These are phyloP conservation scores for Dipus sagitta DNA, from an alignment of 2,797 vertebrate species.

Conservation along the genomic window DNA sequence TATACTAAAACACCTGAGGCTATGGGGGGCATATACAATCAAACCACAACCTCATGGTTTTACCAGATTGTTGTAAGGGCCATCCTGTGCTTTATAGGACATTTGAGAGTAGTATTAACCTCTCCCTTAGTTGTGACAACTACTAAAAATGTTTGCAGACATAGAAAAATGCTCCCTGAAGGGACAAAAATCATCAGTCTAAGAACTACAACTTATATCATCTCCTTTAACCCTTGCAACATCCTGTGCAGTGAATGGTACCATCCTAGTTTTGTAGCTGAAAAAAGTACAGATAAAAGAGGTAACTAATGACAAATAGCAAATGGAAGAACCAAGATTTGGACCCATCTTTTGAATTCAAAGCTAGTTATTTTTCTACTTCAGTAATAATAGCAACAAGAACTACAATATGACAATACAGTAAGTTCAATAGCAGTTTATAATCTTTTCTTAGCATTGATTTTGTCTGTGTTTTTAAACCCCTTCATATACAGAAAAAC, in stretches of 20 bases:
- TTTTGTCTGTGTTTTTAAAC: neutral
- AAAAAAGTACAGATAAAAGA: constrained; percentile 42
- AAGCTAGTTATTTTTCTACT: neutral
- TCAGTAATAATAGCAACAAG: no score
- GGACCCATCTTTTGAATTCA: constrained; percentile 33
- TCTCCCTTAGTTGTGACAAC: neutral
- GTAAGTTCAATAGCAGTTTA: neutral
- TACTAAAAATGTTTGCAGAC: neutral
- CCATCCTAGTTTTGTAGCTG: constrained; percentile 5
- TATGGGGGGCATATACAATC: no score
- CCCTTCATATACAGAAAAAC: constrained; percentile 4
- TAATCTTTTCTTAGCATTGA: constrained; percentile 15
- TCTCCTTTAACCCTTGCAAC: constrained; percentile 37
- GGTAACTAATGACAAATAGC: neutral
- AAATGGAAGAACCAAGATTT: constrained; percentile 33
- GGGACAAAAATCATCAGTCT: neutral
- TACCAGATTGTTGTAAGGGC: neutral
- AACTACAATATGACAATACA: constrained; percentile 1
- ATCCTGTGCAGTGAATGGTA: constrained; percentile 32
- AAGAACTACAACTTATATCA: constrained; percentile 11
- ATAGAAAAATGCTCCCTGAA: neutral
- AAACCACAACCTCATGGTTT: neutral
- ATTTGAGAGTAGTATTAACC: neutral
- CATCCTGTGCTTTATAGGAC: neutral
- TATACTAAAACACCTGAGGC: no score